Conservation (phyloP, 2,113 vertebrate species). For the Corythaixoides concolor region DNA sequence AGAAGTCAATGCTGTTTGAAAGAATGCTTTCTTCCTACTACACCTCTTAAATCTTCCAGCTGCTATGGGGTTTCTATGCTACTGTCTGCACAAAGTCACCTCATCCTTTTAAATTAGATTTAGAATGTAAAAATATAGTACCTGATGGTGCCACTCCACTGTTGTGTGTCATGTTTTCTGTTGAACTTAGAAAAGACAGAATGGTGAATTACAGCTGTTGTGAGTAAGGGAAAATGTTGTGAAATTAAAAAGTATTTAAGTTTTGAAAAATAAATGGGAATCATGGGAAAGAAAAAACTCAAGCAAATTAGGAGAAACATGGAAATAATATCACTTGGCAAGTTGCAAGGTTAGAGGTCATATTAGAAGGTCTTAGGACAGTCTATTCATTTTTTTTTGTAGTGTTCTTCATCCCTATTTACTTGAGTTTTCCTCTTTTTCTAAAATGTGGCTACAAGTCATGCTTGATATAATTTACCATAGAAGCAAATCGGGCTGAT, state of each 20-base stretch:
- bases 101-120: conserved; percentile 31
- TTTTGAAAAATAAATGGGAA: conserved; percentile 1
- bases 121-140: background rate
- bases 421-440: background rate
- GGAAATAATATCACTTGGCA: background rate
- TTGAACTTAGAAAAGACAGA: background rate
- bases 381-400: background rate
- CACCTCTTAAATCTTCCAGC: conserved; percentile 39
- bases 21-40: conserved; percentile 18
- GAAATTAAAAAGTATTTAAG: background rate
- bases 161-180: background rate
- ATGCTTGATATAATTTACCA: background rate
- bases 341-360: background rate
- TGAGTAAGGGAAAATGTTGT: background rate
- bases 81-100: conserved; percentile 7
- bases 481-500: background rate
- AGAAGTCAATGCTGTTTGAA: background rate
- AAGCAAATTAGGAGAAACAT: background rate
- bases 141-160: background rate
- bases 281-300: background rate
- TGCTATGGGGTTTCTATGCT: conserved; percentile 2
- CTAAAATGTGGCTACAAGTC: background rate
- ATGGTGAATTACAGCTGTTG: background rate
- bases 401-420: background rate
- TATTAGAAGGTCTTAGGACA: background rate